Evolutionary conservation across 2,888 invertebrate genomes (phyloP), one percentile per base, ranked within the genome.

Genomic region (Mycogona germanica): DNA sequence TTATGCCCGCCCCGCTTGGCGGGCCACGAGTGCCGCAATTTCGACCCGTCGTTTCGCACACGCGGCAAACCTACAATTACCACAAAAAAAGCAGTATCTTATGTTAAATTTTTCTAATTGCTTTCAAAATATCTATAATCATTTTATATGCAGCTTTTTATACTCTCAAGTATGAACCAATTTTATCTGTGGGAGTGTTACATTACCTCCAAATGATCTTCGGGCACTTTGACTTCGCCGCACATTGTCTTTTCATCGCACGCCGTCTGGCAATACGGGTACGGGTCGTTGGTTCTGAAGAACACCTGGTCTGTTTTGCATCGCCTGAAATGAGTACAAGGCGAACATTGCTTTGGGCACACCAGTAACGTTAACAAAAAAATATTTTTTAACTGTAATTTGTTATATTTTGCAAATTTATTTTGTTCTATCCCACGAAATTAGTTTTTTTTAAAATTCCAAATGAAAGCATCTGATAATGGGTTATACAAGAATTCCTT

Each of bases 181-280:
- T 17, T 5, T 38, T 38, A 21, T 38, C 38, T n/a, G 21, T 5
- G 38, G 38, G 21, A 38, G 5, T 21, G 38, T 9, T 38, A 19
- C 5, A 81, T 78, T 68, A 92, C 95, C 70, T 93, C 91, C 41
- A 98, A 77, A 74, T 98, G 97, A 46, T 86, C 79, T 57, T 86
- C 83, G 0, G 97, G 97, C 4, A 98, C 93, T 61, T 76, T 76
- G 2, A 95, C 91, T 70, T 98, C 97, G 0, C 98, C 98, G 70
- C 98, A 98, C 79, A 87, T 86, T 0, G 97, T 97, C 56, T 78
- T 78, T 1, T 77, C 70, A 62, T 82, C 84, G 70, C 92, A 92
- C 0, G 78, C 74, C 63, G 86, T 82, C 60, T 88, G 87, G 67
- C 96, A 96, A 67, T 91, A 88, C 0, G 87, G 86, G 62, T 81